Conservation (phyloP, 2,888 invertebrate species). For the Conomelus anceps region DNA sequence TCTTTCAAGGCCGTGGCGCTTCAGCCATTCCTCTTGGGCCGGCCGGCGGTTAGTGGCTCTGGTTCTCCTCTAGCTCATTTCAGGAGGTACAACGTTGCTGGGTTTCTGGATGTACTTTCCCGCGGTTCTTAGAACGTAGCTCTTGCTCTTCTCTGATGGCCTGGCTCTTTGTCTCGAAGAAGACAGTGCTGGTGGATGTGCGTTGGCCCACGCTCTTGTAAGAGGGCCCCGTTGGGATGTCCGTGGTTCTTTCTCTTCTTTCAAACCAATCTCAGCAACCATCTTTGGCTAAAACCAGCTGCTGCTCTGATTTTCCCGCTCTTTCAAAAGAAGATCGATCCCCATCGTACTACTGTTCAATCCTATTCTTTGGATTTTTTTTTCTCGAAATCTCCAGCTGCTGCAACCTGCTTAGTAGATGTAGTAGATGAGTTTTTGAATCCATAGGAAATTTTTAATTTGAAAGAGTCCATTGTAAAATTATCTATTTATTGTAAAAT, state of each 20-base stretch:
- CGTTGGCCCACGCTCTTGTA: not conserved
- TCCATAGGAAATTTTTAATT: not conserved
- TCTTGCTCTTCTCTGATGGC: no score
- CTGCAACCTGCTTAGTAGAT: not conserved
- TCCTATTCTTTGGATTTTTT: not conserved
- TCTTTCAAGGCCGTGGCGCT: not conserved
- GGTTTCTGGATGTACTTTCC: not conserved
- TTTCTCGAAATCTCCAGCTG: not conserved
- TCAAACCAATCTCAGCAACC: not conserved
- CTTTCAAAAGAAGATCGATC: not conserved
- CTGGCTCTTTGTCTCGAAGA: not conserved
- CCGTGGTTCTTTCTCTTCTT: not conserved
- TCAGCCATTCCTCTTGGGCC: not conserved
- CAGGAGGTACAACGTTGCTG: not conserved
- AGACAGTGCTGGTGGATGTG: not conserved
- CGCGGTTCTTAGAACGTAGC: no score
- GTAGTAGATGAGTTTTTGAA: not conserved
- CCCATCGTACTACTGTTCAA: not conserved
- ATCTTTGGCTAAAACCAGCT: not conserved
- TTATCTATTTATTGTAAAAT: no score
- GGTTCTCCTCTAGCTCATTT: not conserved
- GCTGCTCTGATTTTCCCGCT: not conserved
- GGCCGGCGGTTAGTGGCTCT: not conserved
- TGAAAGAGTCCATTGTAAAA: not conserved
- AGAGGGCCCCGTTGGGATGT: not conserved